Percentiles rank a stretch among this genome's conserved stretches.
Evolutionary conservation across 2,888 invertebrate genomes (phyloP).

Genomic region (Drosophila parthenogenetica): DNA sequence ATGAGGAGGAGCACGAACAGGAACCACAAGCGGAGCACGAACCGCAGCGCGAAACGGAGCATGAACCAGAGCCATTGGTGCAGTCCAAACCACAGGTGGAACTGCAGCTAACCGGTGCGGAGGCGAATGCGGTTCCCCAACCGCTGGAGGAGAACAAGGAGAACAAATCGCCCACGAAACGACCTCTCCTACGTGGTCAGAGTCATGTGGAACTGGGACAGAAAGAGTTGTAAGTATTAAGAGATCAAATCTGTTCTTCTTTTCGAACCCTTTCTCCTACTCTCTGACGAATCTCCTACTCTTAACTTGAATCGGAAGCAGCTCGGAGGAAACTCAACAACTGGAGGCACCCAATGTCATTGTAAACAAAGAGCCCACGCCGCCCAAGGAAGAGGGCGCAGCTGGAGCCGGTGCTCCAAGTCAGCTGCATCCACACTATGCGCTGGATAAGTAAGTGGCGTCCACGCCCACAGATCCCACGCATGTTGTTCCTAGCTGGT

Average conservation of each 20-base stretch:
- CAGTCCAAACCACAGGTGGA: constrained; percentile 47
- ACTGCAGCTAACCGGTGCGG: constrained; percentile 58
- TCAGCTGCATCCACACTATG: constrained; percentile 71
- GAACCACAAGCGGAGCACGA: neutral
- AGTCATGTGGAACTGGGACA: constrained; percentile 82
- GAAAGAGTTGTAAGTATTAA: constrained; percentile 82
- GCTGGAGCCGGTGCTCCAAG: constrained; percentile 33
- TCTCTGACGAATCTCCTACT: constrained; percentile 20
- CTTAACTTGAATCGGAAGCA: constrained; percentile 45
- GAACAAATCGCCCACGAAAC: constrained; percentile 78
- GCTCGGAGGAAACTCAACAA: constrained; percentile 55
- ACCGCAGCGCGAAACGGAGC: constrained; percentile 62
- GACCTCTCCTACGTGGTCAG: constrained; percentile 78
- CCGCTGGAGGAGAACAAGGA: constrained; percentile 80
- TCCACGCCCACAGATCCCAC: constrained; percentile 28
- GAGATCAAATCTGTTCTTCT: neutral
- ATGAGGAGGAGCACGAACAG: constrained; percentile 67
- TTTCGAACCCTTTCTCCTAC: neutral
- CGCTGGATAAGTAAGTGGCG: constrained; percentile 83
- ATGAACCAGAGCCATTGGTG: constrained; percentile 26
- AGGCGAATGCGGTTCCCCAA: constrained; percentile 48
- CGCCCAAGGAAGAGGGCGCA: constrained; percentile 63
- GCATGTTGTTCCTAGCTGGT: constrained; percentile 53
- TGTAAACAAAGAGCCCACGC: constrained; percentile 80
- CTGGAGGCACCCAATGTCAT: constrained; percentile 67